Evolutionary conservation across 2,113 vertebrate genomes (phyloP), one percentile per base, ranked within the genome.

Genomic region (Pseudorasbora parva): DNA sequence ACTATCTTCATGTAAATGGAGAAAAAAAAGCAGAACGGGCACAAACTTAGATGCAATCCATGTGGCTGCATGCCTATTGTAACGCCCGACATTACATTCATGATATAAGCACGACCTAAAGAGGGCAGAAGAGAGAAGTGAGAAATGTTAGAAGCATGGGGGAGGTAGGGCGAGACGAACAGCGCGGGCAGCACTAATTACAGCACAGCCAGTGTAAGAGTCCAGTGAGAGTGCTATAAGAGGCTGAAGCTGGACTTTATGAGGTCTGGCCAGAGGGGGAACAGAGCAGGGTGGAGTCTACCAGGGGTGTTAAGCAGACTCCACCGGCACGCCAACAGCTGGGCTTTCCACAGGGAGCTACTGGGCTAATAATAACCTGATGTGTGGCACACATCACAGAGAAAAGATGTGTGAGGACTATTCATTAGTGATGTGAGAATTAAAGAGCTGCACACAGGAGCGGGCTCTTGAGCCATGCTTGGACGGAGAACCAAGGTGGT

Each of bases 161-260:
- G 60, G 80, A 82, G 41, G 74, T 8, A 60, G 78, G 82, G 59
- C 51, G 88, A 86, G 88, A 91, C 90, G 89, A 87, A 80, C 82
- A 64, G 64, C 84, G 82, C 73, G 84, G 78, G 82, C 64, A 82
- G 82, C 56, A 78, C 75, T 88, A 86, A 86, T 88, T 88, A 84
- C 66, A 73, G 73, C 27, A 60, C 60, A 81, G 83, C 77, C 60
- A 54, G 60, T 57, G 45, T 88, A 47, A 21, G 51, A 84, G 87
- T 84, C 82, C 85, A 82, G 59, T 27, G 83, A 85, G 78, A 87
- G 79, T 62, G 64, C 37, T 41, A 49, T 9, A 43, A 78, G 80
- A 62, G 83, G 83, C 73, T 78, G 81, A 51, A 86, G 64, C 23
- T 72, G 14, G 77, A 84, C 56, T 79, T 87, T 81, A 60, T 81